phyloP scores from a whole-genome alignment of 2,113 vertebrate species.

The Heterotilapia buettikoferi region DNA sequence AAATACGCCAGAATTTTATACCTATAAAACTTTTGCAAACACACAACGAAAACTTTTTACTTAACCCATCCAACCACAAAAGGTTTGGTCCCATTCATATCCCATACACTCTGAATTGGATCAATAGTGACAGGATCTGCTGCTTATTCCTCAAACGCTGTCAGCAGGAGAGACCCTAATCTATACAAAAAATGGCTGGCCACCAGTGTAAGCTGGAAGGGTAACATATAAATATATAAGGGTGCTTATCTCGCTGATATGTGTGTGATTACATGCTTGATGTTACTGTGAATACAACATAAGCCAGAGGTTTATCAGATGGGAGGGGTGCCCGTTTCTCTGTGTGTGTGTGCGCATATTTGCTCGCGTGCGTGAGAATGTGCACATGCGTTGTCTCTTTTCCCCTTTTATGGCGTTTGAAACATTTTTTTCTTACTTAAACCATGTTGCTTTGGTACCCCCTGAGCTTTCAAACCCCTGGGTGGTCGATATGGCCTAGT shows the following conservation, averaged over 20 bases:
- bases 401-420: constrained; percentile 27
- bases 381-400: constrained; percentile 22
- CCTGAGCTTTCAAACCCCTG: constrained; percentile 69
- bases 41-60: neutral
- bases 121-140: constrained; percentile 55
- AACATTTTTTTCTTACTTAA: constrained; percentile 50
- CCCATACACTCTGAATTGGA: constrained; percentile 40
- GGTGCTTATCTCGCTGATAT: constrained; percentile 44
- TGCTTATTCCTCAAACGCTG: constrained; percentile 51
- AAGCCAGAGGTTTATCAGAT: constrained; percentile 6
- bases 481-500: constrained; percentile 72
- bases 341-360: neutral
- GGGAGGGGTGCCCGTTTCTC: neutral
- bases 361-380: neutral
- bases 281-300: constrained; percentile 36
- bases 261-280: constrained; percentile 46
- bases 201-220: constrained; percentile 5
- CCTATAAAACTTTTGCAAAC: neutral
- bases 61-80: neutral
- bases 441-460: constrained; percentile 63
- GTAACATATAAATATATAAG: constrained; percentile 24
- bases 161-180: constrained; percentile 40
- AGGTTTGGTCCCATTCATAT: constrained; percentile 43
- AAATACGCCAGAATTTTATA: neutral
- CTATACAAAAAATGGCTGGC: constrained; percentile 31